Evolutionary conservation across 2,888 invertebrate genomes (phyloP).

Genomic region (Agelastica alni): DNA sequence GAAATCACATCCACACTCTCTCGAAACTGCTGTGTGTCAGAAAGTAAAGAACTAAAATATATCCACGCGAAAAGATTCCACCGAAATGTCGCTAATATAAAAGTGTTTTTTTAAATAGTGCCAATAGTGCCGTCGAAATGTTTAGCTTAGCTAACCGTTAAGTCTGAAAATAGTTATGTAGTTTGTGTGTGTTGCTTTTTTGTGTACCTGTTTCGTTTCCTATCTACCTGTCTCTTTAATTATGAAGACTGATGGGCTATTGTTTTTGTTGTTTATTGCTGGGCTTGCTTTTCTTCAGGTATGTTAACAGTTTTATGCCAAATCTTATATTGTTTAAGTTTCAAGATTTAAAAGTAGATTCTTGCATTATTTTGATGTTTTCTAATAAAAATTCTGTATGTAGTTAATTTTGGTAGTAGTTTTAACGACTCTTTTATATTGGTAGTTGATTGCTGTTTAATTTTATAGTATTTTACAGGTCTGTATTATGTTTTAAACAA

Average conservation of each 20-base stretch:
- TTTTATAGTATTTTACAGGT: too few species aligned
- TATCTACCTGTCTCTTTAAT: conserved; percentile 16
- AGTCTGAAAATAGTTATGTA: conserved; percentile 19
- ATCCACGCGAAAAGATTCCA: conserved; percentile 12
- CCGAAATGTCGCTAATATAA: conserved; percentile 13
- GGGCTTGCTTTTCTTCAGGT: conserved; percentile 14
- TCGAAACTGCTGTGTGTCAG: conserved; percentile 9
- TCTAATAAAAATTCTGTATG: too few species aligned
- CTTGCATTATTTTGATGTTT: too few species aligned
- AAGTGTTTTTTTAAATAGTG: conserved; percentile 6
- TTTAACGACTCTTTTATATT: too few species aligned
- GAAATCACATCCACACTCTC: conserved; percentile 20
- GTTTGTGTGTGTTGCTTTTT: conserved; percentile 15
- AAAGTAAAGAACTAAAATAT: conserved; percentile 11
- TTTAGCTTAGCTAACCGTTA: conserved; percentile 2
- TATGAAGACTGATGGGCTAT: conserved; percentile 23
- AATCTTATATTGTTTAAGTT: too few species aligned
- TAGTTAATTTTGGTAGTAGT: too few species aligned
- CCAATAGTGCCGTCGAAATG: conserved; percentile 17
- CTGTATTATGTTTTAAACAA: too few species aligned
- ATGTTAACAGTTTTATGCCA: too few species aligned
- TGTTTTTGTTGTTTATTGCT: conserved; percentile 17
- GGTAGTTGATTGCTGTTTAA: too few species aligned
- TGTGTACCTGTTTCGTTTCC: conserved; percentile 15
- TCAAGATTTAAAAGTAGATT: too few species aligned